A percentile compares a stretch with the other conserved stretches of the same genome.
Conservation (phyloP, 2,797 vertebrate genomes). For the Helarctos malayanus region DNA sequence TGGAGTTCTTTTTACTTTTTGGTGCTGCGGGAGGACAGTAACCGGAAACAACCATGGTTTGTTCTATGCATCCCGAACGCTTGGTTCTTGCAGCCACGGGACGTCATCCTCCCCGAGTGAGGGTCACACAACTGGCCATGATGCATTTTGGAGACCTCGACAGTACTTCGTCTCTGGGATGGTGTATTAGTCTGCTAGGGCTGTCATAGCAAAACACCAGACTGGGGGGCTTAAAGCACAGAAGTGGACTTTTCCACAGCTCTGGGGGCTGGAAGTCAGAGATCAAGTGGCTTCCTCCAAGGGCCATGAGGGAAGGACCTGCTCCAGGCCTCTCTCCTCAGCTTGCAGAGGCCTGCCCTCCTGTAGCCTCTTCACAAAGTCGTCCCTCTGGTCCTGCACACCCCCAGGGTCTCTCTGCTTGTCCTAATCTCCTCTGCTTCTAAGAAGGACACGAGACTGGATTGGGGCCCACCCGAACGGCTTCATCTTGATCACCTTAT, state of each 20-base stretch:
- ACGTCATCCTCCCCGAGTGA: not conserved
- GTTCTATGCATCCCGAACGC: not conserved
- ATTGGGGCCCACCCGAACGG: not conserved
- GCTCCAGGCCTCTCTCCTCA: not conserved
- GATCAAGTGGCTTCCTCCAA: not conserved
- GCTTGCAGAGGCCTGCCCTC: not conserved
- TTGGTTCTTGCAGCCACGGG: not conserved
- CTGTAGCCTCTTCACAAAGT: not conserved
- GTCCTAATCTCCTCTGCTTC: not conserved
- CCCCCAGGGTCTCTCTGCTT: not conserved
- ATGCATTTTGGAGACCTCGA: not conserved
- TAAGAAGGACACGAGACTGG: not conserved
- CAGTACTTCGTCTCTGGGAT: not conserved
- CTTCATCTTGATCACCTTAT: not conserved
- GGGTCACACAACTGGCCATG: not conserved
- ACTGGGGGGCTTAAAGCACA: not conserved
- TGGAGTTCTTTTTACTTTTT: slow-evolving; percentile 34
- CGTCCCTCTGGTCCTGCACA: accelerated
- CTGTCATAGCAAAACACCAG: not conserved
- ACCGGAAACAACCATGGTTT: slow-evolving; percentile 47
- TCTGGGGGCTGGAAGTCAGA: not conserved
- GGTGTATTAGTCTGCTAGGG: not conserved
- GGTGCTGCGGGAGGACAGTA: slow-evolving; percentile 69
- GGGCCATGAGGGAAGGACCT: not conserved
- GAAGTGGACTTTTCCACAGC: not conserved